Conservation (phyloP, 2,888 invertebrate species). For the Cerastis leucographa region DNA sequence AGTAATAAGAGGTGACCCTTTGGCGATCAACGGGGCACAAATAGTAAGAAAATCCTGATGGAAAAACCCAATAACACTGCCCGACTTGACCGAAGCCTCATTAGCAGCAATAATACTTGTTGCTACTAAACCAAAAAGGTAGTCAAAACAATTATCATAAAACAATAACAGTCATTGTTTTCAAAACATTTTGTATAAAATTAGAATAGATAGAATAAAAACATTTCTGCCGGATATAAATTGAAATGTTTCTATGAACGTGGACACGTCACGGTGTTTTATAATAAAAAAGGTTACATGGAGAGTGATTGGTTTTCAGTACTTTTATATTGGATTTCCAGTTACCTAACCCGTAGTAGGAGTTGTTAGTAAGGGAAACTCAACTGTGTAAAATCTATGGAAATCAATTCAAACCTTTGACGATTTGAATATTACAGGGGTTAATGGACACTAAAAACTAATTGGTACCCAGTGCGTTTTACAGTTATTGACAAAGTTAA, state of each 20-base stretch:
- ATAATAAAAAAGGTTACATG: neutral
- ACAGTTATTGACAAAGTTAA: conserved; percentile 2
- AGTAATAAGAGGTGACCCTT: neutral
- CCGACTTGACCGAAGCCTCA: neutral
- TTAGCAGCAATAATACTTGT: neutral
- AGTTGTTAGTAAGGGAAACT: conserved; percentile 16
- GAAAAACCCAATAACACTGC: neutral
- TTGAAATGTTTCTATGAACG: conserved; percentile 14
- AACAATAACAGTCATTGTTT: neutral
- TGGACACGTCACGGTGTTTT: neutral
- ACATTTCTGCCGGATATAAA: neutral
- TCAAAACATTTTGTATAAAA: neutral
- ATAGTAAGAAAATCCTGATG: neutral
- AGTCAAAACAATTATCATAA: neutral
- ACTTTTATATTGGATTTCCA: conserved; percentile 34
- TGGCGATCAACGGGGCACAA: neutral
- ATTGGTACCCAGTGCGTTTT: neutral
- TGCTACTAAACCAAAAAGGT: neutral
- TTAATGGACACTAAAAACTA: neutral
- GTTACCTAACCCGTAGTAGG: conserved; percentile 24
- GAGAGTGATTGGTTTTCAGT: conserved; percentile 42
- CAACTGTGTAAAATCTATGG: conserved; percentile 21
- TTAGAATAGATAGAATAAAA: neutral
- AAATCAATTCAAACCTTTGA: conserved; percentile 36
- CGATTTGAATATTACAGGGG: conserved; percentile 13